These are phyloP conservation scores for Phrynocephalus forsythii DNA, from an alignment of 2,797 vertebrate genomes.

Conservation along the genomic window DNA sequence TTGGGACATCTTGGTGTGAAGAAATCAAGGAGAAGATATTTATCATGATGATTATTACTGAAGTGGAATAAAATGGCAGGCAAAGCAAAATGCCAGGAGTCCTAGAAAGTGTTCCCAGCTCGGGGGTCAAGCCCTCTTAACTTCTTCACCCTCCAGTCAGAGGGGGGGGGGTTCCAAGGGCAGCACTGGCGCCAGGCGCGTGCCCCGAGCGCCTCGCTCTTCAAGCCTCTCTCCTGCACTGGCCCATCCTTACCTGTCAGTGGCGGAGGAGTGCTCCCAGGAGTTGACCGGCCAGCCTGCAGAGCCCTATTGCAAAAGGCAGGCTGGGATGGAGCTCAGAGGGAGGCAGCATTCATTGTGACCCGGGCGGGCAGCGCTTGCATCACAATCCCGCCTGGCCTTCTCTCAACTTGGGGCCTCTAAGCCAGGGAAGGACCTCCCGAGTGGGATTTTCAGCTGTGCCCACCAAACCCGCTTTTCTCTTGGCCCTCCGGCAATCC, in stretches of 20 bases:
- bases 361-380: conserved; percentile 49
- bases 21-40: not conserved
- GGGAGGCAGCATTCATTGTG: conserved; percentile 68
- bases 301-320: conserved; percentile 55
- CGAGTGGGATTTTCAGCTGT: too few species aligned
- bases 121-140: too few species aligned
- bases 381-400: conserved; percentile 58
- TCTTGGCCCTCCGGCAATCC: too few species aligned
- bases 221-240: too few species aligned
- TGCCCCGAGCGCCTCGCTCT: not conserved
- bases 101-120: too few species aligned
- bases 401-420: not conserved
- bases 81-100: too few species aligned
- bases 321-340: not conserved
- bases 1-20: not conserved
- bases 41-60: too few species aligned
- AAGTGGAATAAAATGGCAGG: not conserved
- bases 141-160: too few species aligned
- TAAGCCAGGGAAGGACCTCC: not conserved
- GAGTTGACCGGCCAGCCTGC: conserved; percentile 64
- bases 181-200: not conserved
- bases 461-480: not conserved
- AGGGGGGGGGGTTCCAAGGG: too few species aligned
- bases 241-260: conserved; percentile 49
- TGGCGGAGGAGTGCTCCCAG: conserved; percentile 60